Evolutionary conservation across 2,888 invertebrate species (phyloP).

Genomic region (Limnephilus marmoratus): DNA sequence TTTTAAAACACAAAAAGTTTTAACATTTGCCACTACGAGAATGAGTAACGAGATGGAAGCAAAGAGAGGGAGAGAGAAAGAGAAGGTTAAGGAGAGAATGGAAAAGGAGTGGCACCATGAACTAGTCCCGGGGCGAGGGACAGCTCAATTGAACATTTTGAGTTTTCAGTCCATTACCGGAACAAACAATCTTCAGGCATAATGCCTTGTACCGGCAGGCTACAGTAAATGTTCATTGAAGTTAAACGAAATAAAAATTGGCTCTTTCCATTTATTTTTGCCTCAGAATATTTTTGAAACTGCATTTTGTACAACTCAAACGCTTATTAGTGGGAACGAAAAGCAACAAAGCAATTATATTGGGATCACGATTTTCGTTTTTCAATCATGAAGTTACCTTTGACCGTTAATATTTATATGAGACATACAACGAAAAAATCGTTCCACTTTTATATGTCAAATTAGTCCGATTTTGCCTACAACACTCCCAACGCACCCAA

Average conservation of each 20-base stretch:
- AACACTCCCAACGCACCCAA: too few relatives aligned
- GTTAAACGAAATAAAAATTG: neutral
- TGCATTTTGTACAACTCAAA: neutral
- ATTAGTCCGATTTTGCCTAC: too few relatives aligned
- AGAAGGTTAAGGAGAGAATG: neutral
- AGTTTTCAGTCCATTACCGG: constrained; percentile 25
- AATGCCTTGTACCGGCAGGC: neutral
- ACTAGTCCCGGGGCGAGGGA: neutral
- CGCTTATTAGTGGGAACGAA: too few relatives aligned
- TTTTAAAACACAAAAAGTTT: neutral
- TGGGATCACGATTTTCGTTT: too few relatives aligned
- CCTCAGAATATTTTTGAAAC: neutral
- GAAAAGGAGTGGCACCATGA: too few relatives aligned
- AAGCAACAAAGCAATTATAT: too few relatives aligned
- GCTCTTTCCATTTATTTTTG: neutral
- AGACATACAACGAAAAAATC: too few relatives aligned
- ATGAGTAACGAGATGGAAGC: neutral
- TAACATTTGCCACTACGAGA: neutral
- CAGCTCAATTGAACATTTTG: constrained; percentile 20
- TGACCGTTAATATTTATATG: too few relatives aligned
- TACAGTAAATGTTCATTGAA: neutral
- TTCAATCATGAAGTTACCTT: too few relatives aligned
- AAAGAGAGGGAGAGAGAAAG: neutral
- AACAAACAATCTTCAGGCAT: neutral
- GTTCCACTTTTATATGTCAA: too few relatives aligned